A percentile compares a stretch with the other conserved stretches of the same genome.
Conservation (phyloP, 2,888 invertebrate species). For the Drosophila colorata region DNA sequence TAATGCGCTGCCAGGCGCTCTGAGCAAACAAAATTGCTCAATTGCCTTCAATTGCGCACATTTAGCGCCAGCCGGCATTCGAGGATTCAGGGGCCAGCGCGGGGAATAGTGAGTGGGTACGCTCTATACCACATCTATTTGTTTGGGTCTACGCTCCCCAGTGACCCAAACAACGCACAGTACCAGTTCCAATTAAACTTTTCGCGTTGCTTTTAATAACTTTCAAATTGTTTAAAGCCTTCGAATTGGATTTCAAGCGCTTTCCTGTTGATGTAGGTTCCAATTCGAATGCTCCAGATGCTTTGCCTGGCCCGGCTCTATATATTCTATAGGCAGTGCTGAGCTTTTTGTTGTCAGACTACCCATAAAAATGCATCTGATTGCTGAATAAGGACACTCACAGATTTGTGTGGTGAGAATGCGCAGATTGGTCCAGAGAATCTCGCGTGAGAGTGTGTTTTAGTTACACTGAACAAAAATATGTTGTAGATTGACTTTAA, state of each 20-base stretch:
- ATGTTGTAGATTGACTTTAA: background rate
- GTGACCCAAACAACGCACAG: constrained; percentile 27
- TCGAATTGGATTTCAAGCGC: constrained; percentile 56
- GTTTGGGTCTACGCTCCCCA: constrained; percentile 28
- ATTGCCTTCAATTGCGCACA: constrained; percentile 76
- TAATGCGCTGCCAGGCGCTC: constrained; percentile 57
- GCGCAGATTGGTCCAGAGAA: constrained; percentile 46
- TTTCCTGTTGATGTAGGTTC: constrained; percentile 53
- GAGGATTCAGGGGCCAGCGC: background rate
- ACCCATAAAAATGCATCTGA: constrained; percentile 6
- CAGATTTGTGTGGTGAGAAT: constrained; percentile 62
- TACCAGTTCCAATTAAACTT: constrained; percentile 72
- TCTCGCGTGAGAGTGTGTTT: background rate
- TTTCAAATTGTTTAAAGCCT: constrained; percentile 64
- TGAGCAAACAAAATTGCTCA: constrained; percentile 60
- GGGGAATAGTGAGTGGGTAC: background rate
- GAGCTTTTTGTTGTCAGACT: constrained; percentile 52
- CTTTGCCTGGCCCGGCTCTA: constrained; percentile 21
- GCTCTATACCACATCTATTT: constrained; percentile 28
- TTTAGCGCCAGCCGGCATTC: constrained; percentile 55
- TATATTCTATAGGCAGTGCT: constrained; percentile 5
- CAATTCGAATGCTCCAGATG: constrained; percentile 40
- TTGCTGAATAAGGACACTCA: constrained; percentile 14
- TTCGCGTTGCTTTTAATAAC: constrained; percentile 74
- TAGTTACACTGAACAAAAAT: constrained; percentile 28